Evolutionary conservation across 2,888 invertebrate species (phyloP).

Genomic region (Metallyticus violacea): DNA sequence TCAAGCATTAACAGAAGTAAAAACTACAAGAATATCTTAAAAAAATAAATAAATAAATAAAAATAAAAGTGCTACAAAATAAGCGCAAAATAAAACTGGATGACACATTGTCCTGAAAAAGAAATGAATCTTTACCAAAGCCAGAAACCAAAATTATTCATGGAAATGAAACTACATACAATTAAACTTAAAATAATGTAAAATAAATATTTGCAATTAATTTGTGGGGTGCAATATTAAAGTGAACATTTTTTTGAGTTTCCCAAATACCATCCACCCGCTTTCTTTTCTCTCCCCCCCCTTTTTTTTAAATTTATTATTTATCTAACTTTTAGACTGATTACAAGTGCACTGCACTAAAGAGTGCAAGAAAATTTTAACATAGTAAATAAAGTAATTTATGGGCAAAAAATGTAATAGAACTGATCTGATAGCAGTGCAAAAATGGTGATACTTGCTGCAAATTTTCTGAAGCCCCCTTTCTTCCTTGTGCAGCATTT

Average conservation of each 20-base stretch:
- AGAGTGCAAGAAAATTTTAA: background rate
- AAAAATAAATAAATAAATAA: background rate
- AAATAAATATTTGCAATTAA: background rate
- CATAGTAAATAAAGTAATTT: background rate
- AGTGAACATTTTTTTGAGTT: background rate
- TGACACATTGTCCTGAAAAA: conserved; percentile 16
- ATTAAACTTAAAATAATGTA: background rate
- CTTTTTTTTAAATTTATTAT: background rate
- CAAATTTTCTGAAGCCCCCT: background rate
- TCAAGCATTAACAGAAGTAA: conserved; percentile 4
- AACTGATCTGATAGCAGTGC: background rate
- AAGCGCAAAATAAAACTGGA: conserved; percentile 13
- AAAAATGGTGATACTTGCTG: background rate
- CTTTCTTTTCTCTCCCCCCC: background rate
- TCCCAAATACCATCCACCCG: background rate
- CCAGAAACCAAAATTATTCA: background rate
- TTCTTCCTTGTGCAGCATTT: background rate
- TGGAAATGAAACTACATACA: background rate
- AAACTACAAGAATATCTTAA: background rate
- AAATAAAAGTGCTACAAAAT: conserved; percentile 3
- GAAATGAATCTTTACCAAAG: background rate
- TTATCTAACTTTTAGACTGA: background rate
- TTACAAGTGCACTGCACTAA: background rate
- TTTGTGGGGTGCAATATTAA: background rate
- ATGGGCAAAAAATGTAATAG: background rate